Percentiles rank a stretch among this genome's conserved stretches.
These are phyloP conservation scores for Enteromius viviparus DNA, from an alignment of 2,797 vertebrate species.

Conservation along the genomic window DNA sequence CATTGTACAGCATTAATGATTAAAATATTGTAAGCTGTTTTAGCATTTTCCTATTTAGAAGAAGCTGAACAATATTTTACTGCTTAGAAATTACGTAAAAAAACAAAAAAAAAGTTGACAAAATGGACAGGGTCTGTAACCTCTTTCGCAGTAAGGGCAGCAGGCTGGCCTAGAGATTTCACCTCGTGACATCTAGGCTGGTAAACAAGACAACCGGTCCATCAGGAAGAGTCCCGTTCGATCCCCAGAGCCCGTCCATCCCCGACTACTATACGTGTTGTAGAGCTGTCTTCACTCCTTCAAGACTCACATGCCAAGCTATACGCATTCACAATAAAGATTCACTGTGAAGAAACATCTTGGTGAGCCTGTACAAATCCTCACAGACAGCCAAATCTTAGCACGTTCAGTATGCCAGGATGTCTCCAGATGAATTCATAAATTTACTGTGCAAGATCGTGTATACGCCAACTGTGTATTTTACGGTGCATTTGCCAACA, in stretches of 20 bases:
- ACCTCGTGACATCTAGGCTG: background rate
- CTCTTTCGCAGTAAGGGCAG: background rate
- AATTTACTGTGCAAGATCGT: constrained; percentile 26
- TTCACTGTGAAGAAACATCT: constrained; percentile 9
- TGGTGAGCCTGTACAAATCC: constrained; percentile 11
- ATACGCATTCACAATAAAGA: constrained; percentile 9
- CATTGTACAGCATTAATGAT: background rate
- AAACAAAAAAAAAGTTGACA: background rate
- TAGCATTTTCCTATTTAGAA: background rate
- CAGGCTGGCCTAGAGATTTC: too few species aligned
- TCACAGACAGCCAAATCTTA: constrained; percentile 29
- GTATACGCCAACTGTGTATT: constrained; percentile 31
- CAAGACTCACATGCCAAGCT: constrained; percentile 20
- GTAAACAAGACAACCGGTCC: background rate
- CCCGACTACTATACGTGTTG: background rate
- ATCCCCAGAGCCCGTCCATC: background rate
- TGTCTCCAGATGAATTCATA: constrained; percentile 23
- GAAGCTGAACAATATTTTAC: background rate
- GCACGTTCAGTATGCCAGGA: background rate
- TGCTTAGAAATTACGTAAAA: background rate
- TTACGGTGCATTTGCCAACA: constrained; percentile 25
- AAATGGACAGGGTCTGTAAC: background rate
- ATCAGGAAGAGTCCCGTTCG: background rate
- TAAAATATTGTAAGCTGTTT: background rate
- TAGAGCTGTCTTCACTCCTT: background rate